Conservation (phyloP, 2,888 invertebrate species). For the Nycteola revayana region DNA sequence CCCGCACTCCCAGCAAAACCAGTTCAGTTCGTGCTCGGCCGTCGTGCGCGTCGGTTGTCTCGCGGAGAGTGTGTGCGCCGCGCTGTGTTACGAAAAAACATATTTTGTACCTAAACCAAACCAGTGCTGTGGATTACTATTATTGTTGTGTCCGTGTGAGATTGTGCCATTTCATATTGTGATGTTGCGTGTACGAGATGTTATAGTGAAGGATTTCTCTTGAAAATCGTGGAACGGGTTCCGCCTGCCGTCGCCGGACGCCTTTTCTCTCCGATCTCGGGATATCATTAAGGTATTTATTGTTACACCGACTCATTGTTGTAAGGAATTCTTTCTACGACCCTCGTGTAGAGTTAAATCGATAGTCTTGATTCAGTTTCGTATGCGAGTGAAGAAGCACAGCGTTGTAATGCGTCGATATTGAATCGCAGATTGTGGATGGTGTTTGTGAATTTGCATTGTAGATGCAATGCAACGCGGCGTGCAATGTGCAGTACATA, state of each 20-base stretch:
- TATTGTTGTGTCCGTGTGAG: slow-evolving; percentile 68
- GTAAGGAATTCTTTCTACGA: slow-evolving; percentile 76
- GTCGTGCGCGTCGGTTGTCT: slow-evolving; percentile 70
- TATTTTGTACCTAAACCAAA: slow-evolving; percentile 70
- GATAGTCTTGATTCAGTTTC: slow-evolving; percentile 63
- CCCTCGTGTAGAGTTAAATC: slow-evolving; percentile 72
- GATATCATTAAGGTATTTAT: slow-evolving; percentile 83
- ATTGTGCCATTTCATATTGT: slow-evolving; percentile 71
- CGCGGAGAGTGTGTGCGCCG: slow-evolving; percentile 42
- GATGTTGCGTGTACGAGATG: slow-evolving; percentile 69
- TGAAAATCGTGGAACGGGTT: slow-evolving; percentile 71
- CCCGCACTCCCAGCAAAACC: slow-evolving; percentile 63
- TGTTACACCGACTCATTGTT: slow-evolving; percentile 81
- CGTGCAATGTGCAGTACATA: slow-evolving; percentile 59
- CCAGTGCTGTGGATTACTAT: slow-evolving; percentile 74
- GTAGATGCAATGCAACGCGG: slow-evolving; percentile 69
- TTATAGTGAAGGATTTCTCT: slow-evolving; percentile 75
- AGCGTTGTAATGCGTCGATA: slow-evolving; percentile 53
- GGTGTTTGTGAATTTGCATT: slow-evolving; percentile 72
- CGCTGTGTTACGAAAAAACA: slow-evolving; percentile 75
- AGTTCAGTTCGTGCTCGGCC: slow-evolving; percentile 79
- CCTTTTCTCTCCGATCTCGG: slow-evolving; percentile 76
- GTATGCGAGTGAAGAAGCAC: slow-evolving; percentile 46
- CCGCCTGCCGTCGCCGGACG: slow-evolving; percentile 70
- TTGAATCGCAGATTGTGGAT: slow-evolving; percentile 61